Percentiles rank a stretch among this genome's conserved stretches.
phyloP scores from a whole-genome alignment of 2,888 invertebrate species.

The Dynastes hyllus region DNA sequence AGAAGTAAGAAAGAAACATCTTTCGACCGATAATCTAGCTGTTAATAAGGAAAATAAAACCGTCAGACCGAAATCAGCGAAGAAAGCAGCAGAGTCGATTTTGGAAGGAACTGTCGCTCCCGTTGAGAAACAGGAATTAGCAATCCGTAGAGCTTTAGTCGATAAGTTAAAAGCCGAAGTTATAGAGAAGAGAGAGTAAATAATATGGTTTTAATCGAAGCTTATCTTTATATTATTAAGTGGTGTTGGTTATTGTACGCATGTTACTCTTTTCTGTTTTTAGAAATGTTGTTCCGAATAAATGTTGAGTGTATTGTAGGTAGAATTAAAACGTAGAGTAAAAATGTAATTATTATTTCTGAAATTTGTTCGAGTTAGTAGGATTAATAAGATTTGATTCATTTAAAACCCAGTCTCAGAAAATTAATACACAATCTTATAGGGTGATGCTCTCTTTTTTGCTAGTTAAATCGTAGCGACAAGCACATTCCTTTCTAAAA shows the following conservation, averaged over 20 bases:
- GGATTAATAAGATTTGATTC: too few relatives aligned
- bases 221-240: neutral
- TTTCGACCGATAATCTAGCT: constrained; percentile 76
- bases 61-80: constrained; percentile 82
- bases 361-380: too few relatives aligned
- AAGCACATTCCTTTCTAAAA: too few relatives aligned
- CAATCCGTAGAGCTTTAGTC: constrained; percentile 88
- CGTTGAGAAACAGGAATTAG: constrained; percentile 77
- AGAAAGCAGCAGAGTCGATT: constrained; percentile 80
- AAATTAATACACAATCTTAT: too few relatives aligned
- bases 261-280: neutral
- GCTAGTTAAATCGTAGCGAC: too few relatives aligned
- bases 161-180: constrained; percentile 90
- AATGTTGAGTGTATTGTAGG: neutral
- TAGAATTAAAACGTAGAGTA: too few relatives aligned
- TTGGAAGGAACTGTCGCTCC: constrained; percentile 72
- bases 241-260: constrained; percentile 34
- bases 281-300: neutral
- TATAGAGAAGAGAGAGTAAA: constrained; percentile 73
- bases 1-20: constrained; percentile 87
- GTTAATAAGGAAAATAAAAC: constrained; percentile 66
- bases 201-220: neutral
- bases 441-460: too few relatives aligned
- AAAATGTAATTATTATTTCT: too few relatives aligned
- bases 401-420: too few relatives aligned